Evolutionary conservation across 2,888 invertebrate genomes (phyloP).

Genomic region (Halocaridina rubra): DNA sequence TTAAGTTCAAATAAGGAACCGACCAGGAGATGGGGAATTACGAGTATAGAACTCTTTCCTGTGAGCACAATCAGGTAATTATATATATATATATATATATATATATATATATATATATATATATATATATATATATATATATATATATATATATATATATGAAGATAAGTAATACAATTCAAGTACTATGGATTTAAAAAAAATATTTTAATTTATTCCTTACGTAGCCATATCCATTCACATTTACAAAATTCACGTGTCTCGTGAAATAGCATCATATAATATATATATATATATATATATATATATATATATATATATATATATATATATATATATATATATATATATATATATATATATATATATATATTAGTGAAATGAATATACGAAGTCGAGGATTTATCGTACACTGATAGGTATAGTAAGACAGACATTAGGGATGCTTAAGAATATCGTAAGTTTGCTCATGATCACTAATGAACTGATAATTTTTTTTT

Average conservation of each 20-base stretch:
- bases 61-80: no score
- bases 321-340: neutral
- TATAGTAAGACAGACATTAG: no score
- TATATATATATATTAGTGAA: neutral
- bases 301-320: neutral
- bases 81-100: neutral
- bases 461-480: no score
- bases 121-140: neutral
- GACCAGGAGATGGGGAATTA: no score
- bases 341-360: neutral
- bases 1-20: no score
- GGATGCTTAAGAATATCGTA: no score
- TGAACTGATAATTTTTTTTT: no score
- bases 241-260: no score
- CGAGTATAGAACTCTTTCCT: no score
- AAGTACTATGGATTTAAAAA: neutral
- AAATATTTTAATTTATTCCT: neutral
- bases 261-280: no score
- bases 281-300: no score
- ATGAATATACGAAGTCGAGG: neutral
- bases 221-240: no score
- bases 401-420: neutral
- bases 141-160: neutral
- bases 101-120: conserved; percentile 15
- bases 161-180: neutral